Evolutionary conservation across 2,113 vertebrate species (phyloP).

Genomic region (Neoarius graeffei): DNA sequence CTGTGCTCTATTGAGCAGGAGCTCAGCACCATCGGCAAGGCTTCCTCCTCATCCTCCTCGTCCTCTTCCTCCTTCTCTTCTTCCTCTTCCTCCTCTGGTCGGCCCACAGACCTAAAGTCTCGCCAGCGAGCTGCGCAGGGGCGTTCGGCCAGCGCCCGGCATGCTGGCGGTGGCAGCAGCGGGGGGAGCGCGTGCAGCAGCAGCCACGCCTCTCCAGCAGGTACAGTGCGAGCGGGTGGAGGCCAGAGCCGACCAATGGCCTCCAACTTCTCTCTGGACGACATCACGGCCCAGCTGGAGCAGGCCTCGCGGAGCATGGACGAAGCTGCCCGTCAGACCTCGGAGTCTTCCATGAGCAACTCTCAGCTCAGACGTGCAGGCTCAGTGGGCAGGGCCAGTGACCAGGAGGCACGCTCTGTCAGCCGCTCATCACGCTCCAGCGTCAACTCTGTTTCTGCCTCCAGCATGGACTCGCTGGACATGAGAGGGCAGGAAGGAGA

Average conservation of each 20-base stretch:
- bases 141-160: conserved; percentile 78
- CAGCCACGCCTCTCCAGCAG: conserved; percentile 84
- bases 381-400: conserved; percentile 88
- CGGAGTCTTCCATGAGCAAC: conserved; percentile 72
- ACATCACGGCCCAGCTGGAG: conserved; percentile 96
- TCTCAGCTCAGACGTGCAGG: conserved; percentile 88
- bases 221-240: conserved; percentile 77
- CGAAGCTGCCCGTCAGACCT: conserved; percentile 91
- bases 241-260: conserved; percentile 72
- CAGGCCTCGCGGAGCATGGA: conserved; percentile 97
- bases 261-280: conserved; percentile 91
- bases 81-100: conserved; percentile 64
- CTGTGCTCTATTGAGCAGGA: conserved; percentile 98
- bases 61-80: conserved; percentile 71
- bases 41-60: conserved; percentile 70
- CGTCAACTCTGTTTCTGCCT: conserved; percentile 85
- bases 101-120: conserved; percentile 74
- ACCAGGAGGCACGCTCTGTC: conserved; percentile 82
- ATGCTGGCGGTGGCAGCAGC: conserved; percentile 68
- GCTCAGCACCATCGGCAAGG: conserved; percentile 88
- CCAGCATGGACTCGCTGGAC: conserved; percentile 97
- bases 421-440: conserved; percentile 89
- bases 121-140: conserved; percentile 75
- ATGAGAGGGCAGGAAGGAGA: conserved; percentile 64
- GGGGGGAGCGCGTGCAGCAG: conserved; percentile 82